A percentile compares a stretch with the other conserved stretches of the same genome.
Evolutionary conservation across 2,888 invertebrate genomes (phyloP).

Genomic region (Phaedon cochleariae): DNA sequence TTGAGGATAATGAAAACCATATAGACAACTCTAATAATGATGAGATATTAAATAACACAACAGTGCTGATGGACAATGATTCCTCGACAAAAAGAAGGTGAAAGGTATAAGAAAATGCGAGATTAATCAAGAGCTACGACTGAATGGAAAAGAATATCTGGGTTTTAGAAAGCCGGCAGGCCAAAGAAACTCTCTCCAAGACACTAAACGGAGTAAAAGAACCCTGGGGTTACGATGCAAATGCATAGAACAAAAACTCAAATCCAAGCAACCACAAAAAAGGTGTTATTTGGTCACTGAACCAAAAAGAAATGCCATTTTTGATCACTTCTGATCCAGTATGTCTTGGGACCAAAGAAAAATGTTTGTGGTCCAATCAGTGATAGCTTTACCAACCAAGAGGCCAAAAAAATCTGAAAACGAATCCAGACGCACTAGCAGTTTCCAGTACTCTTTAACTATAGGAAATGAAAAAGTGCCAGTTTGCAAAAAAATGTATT

Average conservation of each 20-base stretch:
- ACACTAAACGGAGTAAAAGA: background rate
- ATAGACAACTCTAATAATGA: too few species aligned
- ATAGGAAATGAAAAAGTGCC: background rate
- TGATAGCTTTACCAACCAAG: background rate
- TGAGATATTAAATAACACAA: too few species aligned
- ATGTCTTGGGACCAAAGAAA: background rate
- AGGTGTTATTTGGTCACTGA: background rate
- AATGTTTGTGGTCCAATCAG: background rate
- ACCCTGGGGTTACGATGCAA: background rate
- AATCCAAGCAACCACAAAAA: background rate
- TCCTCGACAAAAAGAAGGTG: too few species aligned
- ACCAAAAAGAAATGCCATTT: background rate
- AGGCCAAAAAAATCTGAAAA: background rate
- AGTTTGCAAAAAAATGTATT: background rate
- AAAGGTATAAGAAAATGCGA: background rate
- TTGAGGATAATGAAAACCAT: too few species aligned
- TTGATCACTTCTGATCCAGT: background rate
- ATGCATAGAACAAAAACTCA: background rate
- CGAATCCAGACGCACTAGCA: background rate
- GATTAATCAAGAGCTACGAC: slow-evolving; percentile 3
- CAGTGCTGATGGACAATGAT: too few species aligned
- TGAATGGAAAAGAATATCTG: slow-evolving; percentile 9
- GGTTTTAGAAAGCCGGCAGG: slow-evolving; percentile 10
- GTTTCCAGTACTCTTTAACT: background rate
- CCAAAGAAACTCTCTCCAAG: background rate